Evolutionary conservation across 2,888 invertebrate genomes (phyloP), one percentile per base, ranked within the genome.

Genomic region (Phortica magna): DNA sequence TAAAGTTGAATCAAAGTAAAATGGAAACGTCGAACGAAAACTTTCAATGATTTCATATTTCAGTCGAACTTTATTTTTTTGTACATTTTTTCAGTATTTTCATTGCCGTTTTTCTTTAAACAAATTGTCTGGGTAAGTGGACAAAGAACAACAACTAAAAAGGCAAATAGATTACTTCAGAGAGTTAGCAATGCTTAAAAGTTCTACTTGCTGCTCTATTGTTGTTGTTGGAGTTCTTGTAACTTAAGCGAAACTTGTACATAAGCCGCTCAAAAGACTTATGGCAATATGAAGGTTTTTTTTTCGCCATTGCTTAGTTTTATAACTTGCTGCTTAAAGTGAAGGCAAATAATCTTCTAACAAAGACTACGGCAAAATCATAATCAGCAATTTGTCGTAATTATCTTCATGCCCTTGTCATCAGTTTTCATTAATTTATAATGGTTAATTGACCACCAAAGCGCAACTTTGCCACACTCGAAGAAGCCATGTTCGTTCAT

Each of bases 401-500:
- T 74, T 12, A 19, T 12, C 4, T 14, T 48, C 19, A 75, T 70
- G 31, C 31, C 1, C 48, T 75, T 59, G 53, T 53, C 67, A 42
- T 39, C 61, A 68, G 70, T 79, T 77, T 59, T 9, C 41, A 73
- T 78, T 82, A 88, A 85, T 85, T 85, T 86, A 85, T 88, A 83
- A 81, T 83, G 84, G 84, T 85, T 85, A 85, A 75, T 64, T n/a
- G 64, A 14, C 10, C 14, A 17, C 17, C 10, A 9, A 61, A 19
- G 10, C 59, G 19, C 39, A 31, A 22, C 61, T 59, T 10, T 59
- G 74, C 61, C 72, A 43, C 12, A n/a, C 7, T 57, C 77, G 83
- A 79, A 81, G 87, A 75, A 82, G 80, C 81, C 79, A 81, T 79
- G 76, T 74, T 68, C 78, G 81, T 77, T 85, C 87, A 87, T 87